phyloP scores from a whole-genome alignment of 2,797 vertebrate genomes.

The Sebastolobus altivelis region DNA sequence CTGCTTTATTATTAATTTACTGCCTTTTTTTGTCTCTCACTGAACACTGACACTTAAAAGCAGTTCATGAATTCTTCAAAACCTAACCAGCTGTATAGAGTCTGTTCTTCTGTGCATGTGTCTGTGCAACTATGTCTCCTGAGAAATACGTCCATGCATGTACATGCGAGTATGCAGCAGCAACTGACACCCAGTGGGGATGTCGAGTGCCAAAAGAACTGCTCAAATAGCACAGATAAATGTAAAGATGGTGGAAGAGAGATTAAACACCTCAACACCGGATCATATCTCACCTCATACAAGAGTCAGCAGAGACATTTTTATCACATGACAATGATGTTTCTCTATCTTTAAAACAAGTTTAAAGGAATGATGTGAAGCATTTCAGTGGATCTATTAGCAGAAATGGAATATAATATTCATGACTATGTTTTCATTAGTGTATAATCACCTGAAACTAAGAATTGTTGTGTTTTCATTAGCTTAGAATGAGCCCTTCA shows the following conservation, averaged over 20 bases:
- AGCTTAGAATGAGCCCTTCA: too few species aligned
- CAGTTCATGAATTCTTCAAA: constrained; percentile 38
- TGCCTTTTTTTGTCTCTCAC: constrained; percentile 18
- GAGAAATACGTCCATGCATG: constrained; percentile 7
- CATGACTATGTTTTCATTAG: not conserved
- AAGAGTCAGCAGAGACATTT: not conserved
- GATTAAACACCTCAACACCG: not conserved
- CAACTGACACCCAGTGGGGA: not conserved
- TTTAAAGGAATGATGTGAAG: not conserved
- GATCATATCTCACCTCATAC: not conserved
- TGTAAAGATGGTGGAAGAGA: not conserved
- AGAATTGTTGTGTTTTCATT: not conserved
- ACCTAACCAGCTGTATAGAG: not conserved
- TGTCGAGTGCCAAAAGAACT: not conserved
- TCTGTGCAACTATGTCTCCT: constrained; percentile 8
- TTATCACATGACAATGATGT: not conserved
- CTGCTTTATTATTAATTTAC: constrained; percentile 39
- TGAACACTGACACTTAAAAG: constrained; percentile 26
- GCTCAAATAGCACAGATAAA: not conserved
- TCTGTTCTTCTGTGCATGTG: constrained; percentile 11
- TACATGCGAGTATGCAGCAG: constrained; percentile 11
- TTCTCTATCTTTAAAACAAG: not conserved
- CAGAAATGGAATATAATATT: not conserved
- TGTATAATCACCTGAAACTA: not conserved
- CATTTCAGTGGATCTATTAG: not conserved